phyloP scores from a whole-genome alignment of 2,113 vertebrate species.

The Gavia stellata region DNA sequence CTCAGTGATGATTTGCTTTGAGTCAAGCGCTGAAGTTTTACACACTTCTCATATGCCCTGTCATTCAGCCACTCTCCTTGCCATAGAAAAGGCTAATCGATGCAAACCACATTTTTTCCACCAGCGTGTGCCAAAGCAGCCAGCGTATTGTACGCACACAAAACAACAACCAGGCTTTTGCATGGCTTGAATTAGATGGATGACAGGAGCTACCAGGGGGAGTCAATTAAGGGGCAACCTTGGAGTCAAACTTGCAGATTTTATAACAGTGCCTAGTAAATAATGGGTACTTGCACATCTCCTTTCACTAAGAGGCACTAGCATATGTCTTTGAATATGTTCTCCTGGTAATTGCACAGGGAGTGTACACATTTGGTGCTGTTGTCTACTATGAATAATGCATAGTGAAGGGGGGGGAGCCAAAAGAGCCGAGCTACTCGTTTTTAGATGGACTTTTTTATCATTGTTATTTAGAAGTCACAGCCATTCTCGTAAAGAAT shows the following conservation, averaged over 20 bases:
- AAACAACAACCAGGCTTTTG: constrained; percentile 4
- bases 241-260: constrained; percentile 66
- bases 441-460: constrained; percentile 49
- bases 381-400: constrained; percentile 63
- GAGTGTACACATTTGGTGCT: constrained; percentile 48
- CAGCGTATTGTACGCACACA: background rate
- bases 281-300: constrained; percentile 58
- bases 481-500: constrained; percentile 1
- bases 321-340: constrained; percentile 64
- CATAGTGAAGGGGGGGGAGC: background rate
- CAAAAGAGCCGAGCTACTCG: background rate
- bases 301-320: constrained; percentile 63
- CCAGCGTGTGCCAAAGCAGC: constrained; percentile 37
- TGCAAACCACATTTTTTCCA: constrained; percentile 70
- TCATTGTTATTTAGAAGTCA: constrained; percentile 52
- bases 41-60: constrained; percentile 61
- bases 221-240: constrained; percentile 56
- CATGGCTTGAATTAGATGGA: constrained; percentile 42
- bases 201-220: constrained; percentile 49
- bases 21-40: constrained; percentile 57
- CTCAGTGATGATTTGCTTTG: constrained; percentile 58
- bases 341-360: constrained; percentile 56
- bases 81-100: constrained; percentile 72
- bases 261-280: constrained; percentile 63
- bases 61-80: constrained; percentile 58